phyloP scores from a whole-genome alignment of 2,113 vertebrate species.

The Onychostruthus taczanowskii region DNA sequence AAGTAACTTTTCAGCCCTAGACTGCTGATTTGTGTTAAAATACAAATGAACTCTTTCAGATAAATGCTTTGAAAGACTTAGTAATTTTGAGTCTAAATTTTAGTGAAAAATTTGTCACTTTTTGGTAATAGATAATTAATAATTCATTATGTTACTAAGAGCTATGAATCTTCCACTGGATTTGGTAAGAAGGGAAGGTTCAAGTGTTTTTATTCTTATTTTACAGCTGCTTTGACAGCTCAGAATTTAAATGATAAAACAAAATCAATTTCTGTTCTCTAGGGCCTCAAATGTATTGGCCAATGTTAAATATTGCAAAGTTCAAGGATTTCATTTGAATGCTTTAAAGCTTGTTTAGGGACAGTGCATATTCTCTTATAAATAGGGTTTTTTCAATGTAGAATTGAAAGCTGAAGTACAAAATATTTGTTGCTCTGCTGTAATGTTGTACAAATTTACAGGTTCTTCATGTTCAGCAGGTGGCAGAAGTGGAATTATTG shows the following conservation, averaged over 20 bases:
- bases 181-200: neutral
- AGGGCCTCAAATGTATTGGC: neutral
- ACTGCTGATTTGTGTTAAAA: neutral
- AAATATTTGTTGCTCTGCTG: slow-evolving; percentile 6
- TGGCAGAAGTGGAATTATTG: slow-evolving; percentile 37
- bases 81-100: neutral
- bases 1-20: neutral
- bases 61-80: neutral
- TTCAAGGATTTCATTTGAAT: neutral
- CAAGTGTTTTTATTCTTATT: neutral
- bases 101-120: neutral
- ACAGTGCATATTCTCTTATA: neutral
- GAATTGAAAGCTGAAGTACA: neutral
- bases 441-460: slow-evolving; percentile 61
- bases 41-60: neutral
- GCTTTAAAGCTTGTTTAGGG: neutral
- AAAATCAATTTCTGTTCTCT: neutral
- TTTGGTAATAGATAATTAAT: neutral
- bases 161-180: neutral
- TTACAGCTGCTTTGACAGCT: neutral
- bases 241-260: neutral
- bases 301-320: neutral
- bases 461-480: slow-evolving; percentile 82
- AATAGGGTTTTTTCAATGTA: neutral
- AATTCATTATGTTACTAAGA: neutral